Evolutionary conservation across 1,140 invertebrate genomes (phyloP).

Genomic region (Habropoda laboriosa): DNA sequence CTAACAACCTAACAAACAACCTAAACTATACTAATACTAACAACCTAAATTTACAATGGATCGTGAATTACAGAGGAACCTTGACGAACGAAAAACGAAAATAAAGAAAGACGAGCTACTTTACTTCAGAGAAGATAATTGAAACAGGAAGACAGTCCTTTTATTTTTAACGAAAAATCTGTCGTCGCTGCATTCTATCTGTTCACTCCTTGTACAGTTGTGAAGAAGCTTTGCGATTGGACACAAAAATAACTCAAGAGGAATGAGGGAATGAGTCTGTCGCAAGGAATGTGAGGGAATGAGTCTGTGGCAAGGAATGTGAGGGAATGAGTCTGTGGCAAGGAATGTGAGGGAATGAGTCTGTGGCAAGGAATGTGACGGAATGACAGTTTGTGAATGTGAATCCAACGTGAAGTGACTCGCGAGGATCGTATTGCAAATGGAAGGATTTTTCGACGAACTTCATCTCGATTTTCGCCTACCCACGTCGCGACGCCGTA

Average conservation of each 20-base stretch:
- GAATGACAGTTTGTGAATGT: neutral
- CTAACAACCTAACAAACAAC: too few relatives aligned
- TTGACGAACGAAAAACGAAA: neutral
- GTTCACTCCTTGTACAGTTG: too few relatives aligned
- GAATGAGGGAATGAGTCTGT: neutral
- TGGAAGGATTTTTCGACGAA: neutral
- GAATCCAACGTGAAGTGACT: neutral
- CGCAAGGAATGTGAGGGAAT: too few relatives aligned
- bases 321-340: neutral
- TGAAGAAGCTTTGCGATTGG: neutral
- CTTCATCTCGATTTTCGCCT: neutral
- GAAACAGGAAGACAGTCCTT: neutral
- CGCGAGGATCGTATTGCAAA: neutral
- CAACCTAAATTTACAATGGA: neutral
- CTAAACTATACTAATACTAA: too few relatives aligned
- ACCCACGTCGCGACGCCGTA: neutral
- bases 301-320: too few relatives aligned
- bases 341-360: too few relatives aligned
- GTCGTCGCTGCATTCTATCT: neutral
- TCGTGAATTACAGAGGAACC: neutral
- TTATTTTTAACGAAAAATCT: neutral
- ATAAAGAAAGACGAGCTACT: neutral
- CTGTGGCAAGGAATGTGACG: too few relatives aligned
- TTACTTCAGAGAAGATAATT: neutral
- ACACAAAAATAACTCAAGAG: too few relatives aligned